These are phyloP conservation scores for Colletes gigas DNA, from an alignment of 1,140 invertebrate species.

Conservation along the genomic window DNA sequence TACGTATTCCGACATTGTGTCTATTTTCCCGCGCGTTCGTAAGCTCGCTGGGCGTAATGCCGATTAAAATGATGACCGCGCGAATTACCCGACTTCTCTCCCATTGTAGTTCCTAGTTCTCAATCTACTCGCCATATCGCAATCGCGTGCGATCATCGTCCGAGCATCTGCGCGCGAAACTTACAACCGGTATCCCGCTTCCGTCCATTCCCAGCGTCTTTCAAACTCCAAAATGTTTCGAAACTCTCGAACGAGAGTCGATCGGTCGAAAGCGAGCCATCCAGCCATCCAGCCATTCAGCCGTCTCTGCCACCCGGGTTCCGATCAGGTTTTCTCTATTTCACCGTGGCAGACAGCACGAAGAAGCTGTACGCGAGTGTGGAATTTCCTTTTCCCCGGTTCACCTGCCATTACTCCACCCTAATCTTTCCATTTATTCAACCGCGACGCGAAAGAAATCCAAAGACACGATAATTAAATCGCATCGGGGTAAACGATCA, in stretches of 20 bases:
- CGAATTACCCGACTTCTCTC: not conserved
- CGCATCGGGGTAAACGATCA: constrained; percentile 42
- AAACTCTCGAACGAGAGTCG: no score
- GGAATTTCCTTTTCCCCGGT: no score
- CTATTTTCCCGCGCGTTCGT: constrained; percentile 25
- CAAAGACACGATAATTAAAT: constrained; percentile 56
- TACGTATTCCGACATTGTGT: constrained; percentile 32
- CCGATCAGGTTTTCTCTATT: no score
- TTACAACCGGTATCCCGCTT: not conserved
- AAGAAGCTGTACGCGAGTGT: no score
- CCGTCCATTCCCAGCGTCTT: no score
- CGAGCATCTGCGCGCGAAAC: not conserved
- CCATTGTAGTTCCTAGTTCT: not conserved
- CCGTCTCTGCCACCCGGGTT: no score
- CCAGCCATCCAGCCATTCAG: no score
- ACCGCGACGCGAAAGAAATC: constrained; percentile 24
- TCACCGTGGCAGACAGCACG: no score
- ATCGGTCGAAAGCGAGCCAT: no score
- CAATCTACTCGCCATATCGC: not conserved
- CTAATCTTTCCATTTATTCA: not conserved
- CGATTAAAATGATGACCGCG: constrained; percentile 32
- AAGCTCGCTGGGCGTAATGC: constrained; percentile 4
- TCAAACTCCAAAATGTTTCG: no score
- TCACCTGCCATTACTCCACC: no score
- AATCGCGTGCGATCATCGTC: constrained; percentile 6